phyloP scores from a whole-genome alignment of 2,797 vertebrate species.

The Amphiprion clarkii region DNA sequence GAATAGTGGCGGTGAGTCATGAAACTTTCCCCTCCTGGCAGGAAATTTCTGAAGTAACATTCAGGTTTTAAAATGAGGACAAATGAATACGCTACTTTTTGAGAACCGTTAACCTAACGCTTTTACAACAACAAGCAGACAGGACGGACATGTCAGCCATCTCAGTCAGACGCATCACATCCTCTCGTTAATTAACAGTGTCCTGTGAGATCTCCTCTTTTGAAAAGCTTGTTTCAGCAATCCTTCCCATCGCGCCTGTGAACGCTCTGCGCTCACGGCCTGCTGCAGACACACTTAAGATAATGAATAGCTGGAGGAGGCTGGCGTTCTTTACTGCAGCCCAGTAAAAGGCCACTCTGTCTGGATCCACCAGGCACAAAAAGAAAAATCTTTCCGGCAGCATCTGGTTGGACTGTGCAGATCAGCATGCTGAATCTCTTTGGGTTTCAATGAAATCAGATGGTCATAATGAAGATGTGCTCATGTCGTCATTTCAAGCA shows the following conservation, averaged over 20 bases:
- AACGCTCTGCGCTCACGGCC: constrained; percentile 52
- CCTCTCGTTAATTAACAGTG: constrained; percentile 64
- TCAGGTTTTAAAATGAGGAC: constrained; percentile 18
- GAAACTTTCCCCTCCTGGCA: background rate
- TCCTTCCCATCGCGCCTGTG: constrained; percentile 60
- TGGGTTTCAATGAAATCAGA: constrained; percentile 33
- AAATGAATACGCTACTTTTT: constrained; percentile 2
- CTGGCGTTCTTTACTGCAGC: constrained; percentile 72
- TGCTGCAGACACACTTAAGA: constrained; percentile 81
- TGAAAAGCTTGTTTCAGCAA: constrained; percentile 74
- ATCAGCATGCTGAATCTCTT: constrained; percentile 18
- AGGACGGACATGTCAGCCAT: constrained; percentile 19
- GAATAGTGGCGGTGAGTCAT: constrained; percentile 10
- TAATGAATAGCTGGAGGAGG: constrained; percentile 81
- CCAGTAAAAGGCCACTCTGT: constrained; percentile 75
- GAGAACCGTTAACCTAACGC: constrained; percentile 10
- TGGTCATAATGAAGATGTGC: constrained; percentile 27
- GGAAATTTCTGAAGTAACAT: constrained; percentile 22
- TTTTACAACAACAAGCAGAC: constrained; percentile 10
- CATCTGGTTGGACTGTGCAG: constrained; percentile 38
- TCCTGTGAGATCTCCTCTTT: constrained; percentile 51
- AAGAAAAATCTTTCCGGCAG: constrained; percentile 45
- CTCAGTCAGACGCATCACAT: constrained; percentile 51
- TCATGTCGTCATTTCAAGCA: constrained; percentile 4
- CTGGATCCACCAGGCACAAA: constrained; percentile 61